Evolutionary conservation across 2,888 invertebrate species (phyloP), one percentile per base, ranked within the genome.

Genomic region (Limnephilus auricula): DNA sequence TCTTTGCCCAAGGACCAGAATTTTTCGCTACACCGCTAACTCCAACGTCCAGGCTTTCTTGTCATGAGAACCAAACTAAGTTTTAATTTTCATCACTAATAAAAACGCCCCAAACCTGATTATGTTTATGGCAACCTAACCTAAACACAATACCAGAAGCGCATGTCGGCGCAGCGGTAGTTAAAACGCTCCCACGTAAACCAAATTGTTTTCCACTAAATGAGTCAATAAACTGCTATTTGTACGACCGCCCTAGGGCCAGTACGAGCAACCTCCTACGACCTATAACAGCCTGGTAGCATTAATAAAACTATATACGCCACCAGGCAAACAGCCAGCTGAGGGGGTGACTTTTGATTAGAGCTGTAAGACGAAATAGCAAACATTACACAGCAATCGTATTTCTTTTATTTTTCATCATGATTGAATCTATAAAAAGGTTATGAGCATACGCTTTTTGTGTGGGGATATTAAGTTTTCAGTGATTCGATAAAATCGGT

Each of bases 221-320:
- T 93, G 93, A 93, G 89, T 92, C 92, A 90, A 93, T 93, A 93
- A 93, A 92, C 91, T 92, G 93, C 92, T 93, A 93, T 92, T 92
- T 93, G 93, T 90, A 90, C 82, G 83, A 88, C 84, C 91, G 90
- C 91, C 90, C 45, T 79, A 84, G 65, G 85, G 90, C 89, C 84
- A 50, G 82, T 40, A 82, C 89, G 90, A 83, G 87, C 82, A 79
- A 89, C 92, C 92, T 78, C 79, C 89, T 85, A 89, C 89, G 80
- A 79, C 91, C 91, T 90, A 92, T 91, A 89, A 91, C 91, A 79
- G 32, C 91, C 89, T 78, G 83, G 45, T 83, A 83, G 88, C 91
- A 88, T 82, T 88, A 45, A 89, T 88, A 89, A 85, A 90, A 92
- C 89, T 90, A 85, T 45, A 79, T 90, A 90, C 85, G 50, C 15